Percentiles rank a stretch among this genome's conserved stretches.
phyloP scores from a whole-genome alignment of 1,140 invertebrate genomes.

The Yoshiicerus persimilis region DNA sequence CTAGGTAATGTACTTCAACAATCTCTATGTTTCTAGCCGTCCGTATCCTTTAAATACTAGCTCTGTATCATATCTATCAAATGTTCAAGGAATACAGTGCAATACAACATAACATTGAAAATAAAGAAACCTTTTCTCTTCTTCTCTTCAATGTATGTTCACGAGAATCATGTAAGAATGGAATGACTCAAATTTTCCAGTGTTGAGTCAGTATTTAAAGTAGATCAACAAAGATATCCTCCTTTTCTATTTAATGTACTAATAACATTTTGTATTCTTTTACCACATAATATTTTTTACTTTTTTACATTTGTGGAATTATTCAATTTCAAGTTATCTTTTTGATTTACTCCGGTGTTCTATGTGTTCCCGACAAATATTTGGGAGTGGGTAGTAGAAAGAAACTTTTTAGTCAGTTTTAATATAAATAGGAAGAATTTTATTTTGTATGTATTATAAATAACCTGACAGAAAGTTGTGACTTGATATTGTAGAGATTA shows the following conservation, averaged over 20 bases:
- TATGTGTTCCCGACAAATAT: no score
- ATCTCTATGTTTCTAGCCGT: not conserved
- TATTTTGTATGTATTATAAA: not conserved
- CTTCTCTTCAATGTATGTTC: not conserved
- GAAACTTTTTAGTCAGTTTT: no score
- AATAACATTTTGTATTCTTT: no score
- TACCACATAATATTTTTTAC: no score
- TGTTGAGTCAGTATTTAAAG: not conserved
- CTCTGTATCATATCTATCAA: not conserved
- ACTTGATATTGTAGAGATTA: not conserved
- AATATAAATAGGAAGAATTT: no score
- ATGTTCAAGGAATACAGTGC: not conserved
- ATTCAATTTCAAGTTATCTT: no score
- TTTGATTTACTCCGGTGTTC: no score
- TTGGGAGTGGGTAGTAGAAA: no score
- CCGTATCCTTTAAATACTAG: not conserved
- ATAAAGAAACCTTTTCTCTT: not conserved
- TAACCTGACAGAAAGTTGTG: not conserved
- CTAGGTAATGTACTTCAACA: not conserved
- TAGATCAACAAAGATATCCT: not conserved
- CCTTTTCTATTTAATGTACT: no score
- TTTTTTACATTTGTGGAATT: no score
- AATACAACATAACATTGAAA: not conserved
- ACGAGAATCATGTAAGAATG: no score
- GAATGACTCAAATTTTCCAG: not conserved